These are phyloP conservation scores for Ibidorhyncha struthersii DNA, from an alignment of 2,113 vertebrate species.

Conservation along the genomic window DNA sequence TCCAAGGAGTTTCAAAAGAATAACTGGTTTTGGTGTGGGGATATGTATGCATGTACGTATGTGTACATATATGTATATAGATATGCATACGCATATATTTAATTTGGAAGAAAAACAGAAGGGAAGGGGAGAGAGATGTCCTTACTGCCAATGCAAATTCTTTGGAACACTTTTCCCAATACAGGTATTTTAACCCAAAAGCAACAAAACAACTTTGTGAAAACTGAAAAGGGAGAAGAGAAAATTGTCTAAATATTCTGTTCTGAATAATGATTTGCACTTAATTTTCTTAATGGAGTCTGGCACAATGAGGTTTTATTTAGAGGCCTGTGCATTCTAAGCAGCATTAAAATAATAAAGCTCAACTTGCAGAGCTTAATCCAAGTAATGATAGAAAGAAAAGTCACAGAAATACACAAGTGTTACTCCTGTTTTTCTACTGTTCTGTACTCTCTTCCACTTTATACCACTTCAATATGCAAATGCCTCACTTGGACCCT, in stretches of 20 bases:
- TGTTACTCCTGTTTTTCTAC: background rate
- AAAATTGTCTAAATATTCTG: background rate
- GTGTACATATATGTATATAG: background rate
- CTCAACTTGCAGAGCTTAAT: background rate
- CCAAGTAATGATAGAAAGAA: background rate
- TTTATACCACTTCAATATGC: background rate
- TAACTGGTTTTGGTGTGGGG: fast-evolving
- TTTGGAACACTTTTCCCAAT: background rate
- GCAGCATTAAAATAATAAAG: background rate
- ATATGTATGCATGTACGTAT: background rate
- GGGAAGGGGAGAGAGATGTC: background rate
- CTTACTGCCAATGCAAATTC: background rate
- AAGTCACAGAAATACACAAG: background rate
- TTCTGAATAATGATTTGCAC: background rate
- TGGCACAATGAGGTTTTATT: background rate
- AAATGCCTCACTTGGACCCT: background rate
- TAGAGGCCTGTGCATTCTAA: background rate
- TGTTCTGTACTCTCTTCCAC: background rate
- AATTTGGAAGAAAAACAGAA: background rate
- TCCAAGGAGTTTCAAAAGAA: background rate
- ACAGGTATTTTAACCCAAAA: background rate
- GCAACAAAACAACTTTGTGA: background rate
- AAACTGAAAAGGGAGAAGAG: background rate
- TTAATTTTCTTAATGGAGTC: background rate
- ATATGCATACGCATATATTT: too few species aligned